Base-by-base conservation (phyloP, 2,797 vertebrate genomes). In the Chanos chanos region DNA sequence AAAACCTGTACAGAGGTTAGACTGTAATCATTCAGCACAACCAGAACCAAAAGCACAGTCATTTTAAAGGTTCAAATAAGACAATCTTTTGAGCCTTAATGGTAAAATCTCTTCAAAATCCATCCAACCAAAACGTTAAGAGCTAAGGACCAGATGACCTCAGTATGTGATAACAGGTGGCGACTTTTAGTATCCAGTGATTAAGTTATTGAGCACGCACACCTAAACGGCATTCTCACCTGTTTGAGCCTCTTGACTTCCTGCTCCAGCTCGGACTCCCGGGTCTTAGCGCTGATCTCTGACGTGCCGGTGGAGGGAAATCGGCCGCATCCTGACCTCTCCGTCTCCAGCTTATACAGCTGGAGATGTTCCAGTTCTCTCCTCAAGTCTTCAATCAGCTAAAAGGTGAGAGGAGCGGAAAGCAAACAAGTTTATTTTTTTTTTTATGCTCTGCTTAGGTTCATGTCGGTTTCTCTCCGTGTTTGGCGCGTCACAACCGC, bases 331-430 rank as follows among this genome's bases (percentile, higher is more conserved):
- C 93, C 90, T 0, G 90, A 83, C 34, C 86, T 86, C 73, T 98
- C 95, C 0, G 89, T 80, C 57, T 98, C 96, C 78, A 98, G 85
- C 64, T 94, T 96, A 79, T 91, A 96, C 31, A 98, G 78, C 81
- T 98, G 95, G 73, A 98, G 70, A 73, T 97, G 91, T 72, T 99
- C 96, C 73, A 99, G 86, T 36, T 99, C 95, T 75, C 92, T 89
- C 28, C 95, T 84, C 65, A 99, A 71, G 77, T 98, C 96, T 62
- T 99, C 96, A 0, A 99, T 98, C 52, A 99, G 87, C 96, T 99
- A 74, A 16, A 40, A 71, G 18, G 31, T 21, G 59, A 57, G 43
- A 3, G 10, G 40, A 10, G n/a, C 36, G 10, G 7, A 27, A n/a
- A n/a, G n/a, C n/a, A 34, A 18, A 21, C 48, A 49, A 28, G 18